Base-by-base conservation (phyloP, 2,888 invertebrate species). In the Drosophila mercatorum region DNA sequence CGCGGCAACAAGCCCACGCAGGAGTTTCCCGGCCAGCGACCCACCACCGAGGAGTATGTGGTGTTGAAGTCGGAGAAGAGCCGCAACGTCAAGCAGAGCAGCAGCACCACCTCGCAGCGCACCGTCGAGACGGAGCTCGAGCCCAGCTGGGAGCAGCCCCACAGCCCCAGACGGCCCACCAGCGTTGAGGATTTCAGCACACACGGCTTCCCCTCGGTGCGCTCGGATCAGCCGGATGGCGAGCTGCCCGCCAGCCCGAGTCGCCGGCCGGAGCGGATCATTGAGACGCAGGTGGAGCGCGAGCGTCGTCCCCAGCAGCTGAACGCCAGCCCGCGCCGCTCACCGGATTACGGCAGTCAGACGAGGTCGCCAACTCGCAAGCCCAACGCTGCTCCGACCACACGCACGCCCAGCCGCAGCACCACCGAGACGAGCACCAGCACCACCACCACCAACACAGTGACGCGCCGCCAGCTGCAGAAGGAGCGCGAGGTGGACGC, bases 401-500 rank as follows among this genome's bases (percentile, higher is more conserved):
- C 43, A 5, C 62, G 66, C n/a, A 70, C 75, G 5, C 62, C 64
- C 2, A 51, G 34, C 12, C 65, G 77, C 12, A 62, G 28, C 26
- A 8, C 28, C 38, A 71, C 78, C 0, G 74, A 36, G 17, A 59
- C 47, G 5, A 41, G 5, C n/a, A 83, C 80, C 1, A 85, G 69
- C 5, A 78, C 69, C 8, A 83, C 80, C 1, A 85, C 70, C 5
- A 78, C 69, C 8, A 83, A 78, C 8, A 55, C 63, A 3, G 22
- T 74, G 43, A 84, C 92, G 4, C 83, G 84, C 47, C 77, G 88
- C 12, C 83, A 87, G 70, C 63, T 91, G 70, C 82, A 83, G 12
- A 91, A 92, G 74, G 92, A 92, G 57, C 91, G 92, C 36, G 91
- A 90, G 60, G 90, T 89, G 38, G 96, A 96, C 88, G 95, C 96